Conservation (phyloP, 2,113 vertebrate genomes). For the Symphodus melops region DNA sequence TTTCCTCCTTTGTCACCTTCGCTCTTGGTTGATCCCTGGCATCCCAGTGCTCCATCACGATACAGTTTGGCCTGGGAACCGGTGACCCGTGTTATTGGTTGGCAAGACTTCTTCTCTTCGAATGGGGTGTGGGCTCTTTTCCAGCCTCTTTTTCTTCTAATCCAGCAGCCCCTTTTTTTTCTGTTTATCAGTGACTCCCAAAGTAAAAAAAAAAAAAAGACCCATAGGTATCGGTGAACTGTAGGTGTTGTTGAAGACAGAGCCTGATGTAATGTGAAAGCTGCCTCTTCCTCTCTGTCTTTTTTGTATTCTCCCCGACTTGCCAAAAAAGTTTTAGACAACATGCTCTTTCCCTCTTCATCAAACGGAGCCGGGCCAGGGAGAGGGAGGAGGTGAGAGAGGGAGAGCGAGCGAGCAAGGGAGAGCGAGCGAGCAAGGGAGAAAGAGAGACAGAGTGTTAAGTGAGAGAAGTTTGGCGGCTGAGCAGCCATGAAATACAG, state of each 20-base stretch:
- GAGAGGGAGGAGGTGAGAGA: neutral
- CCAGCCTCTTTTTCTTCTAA: constrained; percentile 42
- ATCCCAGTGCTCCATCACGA: constrained; percentile 67
- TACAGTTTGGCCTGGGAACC: constrained; percentile 66
- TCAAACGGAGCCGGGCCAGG: constrained; percentile 64
- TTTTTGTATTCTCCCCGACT: constrained; percentile 56
- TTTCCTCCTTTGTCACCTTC: constrained; percentile 74
- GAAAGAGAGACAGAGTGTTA: constrained; percentile 54
- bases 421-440: constrained; percentile 33
- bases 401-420: constrained; percentile 15
- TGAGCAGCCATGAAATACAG: constrained; percentile 78
- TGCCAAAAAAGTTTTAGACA: constrained; percentile 73
- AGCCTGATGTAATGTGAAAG: constrained; percentile 66
- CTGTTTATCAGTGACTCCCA: constrained; percentile 57
- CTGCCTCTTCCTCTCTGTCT: constrained; percentile 53
- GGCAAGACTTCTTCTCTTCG: constrained; percentile 55
- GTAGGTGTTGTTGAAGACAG: constrained; percentile 43
- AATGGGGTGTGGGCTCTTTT: constrained; percentile 44
- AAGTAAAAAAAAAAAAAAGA: constrained; percentile 45
- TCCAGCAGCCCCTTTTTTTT: constrained; percentile 34
- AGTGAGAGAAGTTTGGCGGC: constrained; percentile 74
- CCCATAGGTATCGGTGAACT: constrained; percentile 49
- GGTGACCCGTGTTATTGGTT: constrained; percentile 75
- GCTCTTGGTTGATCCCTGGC: constrained; percentile 68
- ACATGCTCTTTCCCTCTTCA: constrained; percentile 66